Evolutionary conservation across 2,113 vertebrate genomes (phyloP).

Genomic region (Siniperca knerii): DNA sequence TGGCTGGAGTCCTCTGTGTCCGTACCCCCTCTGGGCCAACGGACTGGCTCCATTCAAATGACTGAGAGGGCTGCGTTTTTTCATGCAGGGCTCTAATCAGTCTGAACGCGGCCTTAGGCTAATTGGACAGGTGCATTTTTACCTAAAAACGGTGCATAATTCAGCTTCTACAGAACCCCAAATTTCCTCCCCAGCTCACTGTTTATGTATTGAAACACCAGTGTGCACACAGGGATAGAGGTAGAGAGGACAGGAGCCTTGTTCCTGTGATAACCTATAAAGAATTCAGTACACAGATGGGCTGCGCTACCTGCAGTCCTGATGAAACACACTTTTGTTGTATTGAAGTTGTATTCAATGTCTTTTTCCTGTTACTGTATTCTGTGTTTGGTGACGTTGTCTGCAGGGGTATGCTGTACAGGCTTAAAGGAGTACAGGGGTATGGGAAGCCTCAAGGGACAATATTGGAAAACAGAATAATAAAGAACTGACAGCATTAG

Average conservation of each 20-base stretch:
- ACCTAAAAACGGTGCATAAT: neutral
- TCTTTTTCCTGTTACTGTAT: conserved; percentile 28
- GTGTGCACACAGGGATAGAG: conserved; percentile 10
- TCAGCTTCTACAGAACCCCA: neutral
- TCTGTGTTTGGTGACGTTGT: conserved; percentile 14
- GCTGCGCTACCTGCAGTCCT: conserved; percentile 41
- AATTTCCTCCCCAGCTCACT: neutral
- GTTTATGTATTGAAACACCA: conserved; percentile 15
- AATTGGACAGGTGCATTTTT: neutral
- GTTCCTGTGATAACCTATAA: conserved; percentile 61
- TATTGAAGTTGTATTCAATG: conserved; percentile 18
- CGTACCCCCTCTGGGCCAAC: neutral
- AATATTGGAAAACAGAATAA: neutral
- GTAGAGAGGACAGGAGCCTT: conserved; percentile 32
- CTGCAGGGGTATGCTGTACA: neutral
- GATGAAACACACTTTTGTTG: conserved; percentile 32
- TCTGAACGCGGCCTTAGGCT: neutral
- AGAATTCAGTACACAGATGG: conserved; percentile 61
- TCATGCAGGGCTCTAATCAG: neutral
- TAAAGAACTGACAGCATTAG: neutral
- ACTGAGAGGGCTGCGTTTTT: neutral
- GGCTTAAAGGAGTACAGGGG: neutral
- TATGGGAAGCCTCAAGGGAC: neutral
- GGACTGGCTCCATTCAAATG: neutral
- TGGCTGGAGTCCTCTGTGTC: neutral